Base-by-base conservation (phyloP, 2,797 vertebrate genomes). In the Falco novaeseelandiae region DNA sequence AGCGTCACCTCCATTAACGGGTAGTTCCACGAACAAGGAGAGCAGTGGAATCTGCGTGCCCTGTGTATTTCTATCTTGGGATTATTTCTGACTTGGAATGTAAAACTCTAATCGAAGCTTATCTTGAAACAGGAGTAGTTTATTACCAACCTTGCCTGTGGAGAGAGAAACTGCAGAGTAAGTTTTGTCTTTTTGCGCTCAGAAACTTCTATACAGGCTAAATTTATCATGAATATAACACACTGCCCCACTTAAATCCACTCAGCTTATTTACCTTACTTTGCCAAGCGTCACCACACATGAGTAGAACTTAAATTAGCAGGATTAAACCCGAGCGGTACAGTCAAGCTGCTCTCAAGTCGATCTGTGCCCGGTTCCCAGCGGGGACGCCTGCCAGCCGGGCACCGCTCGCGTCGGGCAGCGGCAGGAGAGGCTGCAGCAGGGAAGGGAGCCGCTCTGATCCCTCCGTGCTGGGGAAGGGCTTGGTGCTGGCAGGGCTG, bases 281-380 rank as follows among this genome's bases (percentile, higher is more conserved):
- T 74, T 69, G 54, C 40, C 46, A 63, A 74, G 23, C 54, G 26
- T 32, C 29, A 15, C 42, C 62, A 27, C 10, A 3, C 6, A 12
- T 0, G 2, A 81, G 34, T 10, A 48, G 67, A 40, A 32, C 8
- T 46, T 40, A 27, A 25, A 16, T 36, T 11, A 72, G 36, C 62
- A 26, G 57, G 25, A n/a, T 0, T 26, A n/a, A 61, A 34, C 26
- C 2, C 0, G 1, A 67, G 69, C 63, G 29, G 30, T 30, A 2
- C 18, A 2, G 7, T 12, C 23, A 2, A 8, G 40, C 34, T 67
- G 38, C 20, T 36, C 44, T 44, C 44, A 44, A 44, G 44, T 44
- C 18, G 46, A 6, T 44, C 46, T 44, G 18, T 73, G 90, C 62
- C 22, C 34, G 8, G 40, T 3, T 29, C 3, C 2, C 6, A 2